Base-by-base conservation (phyloP, 2,113 vertebrate genomes). In the Anhinga anhinga region DNA sequence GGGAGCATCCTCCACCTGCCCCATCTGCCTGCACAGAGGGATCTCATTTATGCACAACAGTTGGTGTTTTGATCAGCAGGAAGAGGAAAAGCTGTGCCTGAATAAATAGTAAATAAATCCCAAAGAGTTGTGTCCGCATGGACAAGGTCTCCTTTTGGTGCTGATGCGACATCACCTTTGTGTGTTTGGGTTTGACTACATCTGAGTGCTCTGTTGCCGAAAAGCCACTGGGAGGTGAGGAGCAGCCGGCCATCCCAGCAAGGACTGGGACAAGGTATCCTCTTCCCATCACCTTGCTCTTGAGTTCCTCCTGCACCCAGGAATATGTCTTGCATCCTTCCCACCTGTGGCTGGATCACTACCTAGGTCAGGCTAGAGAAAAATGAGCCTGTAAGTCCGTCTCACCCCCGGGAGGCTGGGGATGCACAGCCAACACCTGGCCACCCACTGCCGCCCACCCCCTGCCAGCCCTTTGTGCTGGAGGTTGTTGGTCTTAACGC, bases 291-390 rank as follows among this genome's bases (percentile, higher is more conserved):
- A 0, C 15, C 13, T 32, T 58, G 7, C 20, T 30, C 66, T 56
- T 52, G 53, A 40, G 73, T 27, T 49, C 61, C 52, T 84, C 22
- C 15, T 12, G 2, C 13, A 5, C 42, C 27, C 49, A 85, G 52
- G 40, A 53, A 66, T 30, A 47, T 2, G 1, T 62, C 40, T 58
- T 4, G 1, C 40, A 70, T 22, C 27, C 52, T 63, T 61, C 47
- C 53, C 5, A 10, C 16, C 5, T 0, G 0, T 52, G 56, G 6
- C n/a, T 15, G 9, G 8, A 56, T 69, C 47, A 20, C 36, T 55
- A 8, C 67, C 58, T 6, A 30, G n/a, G 11, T 65, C 38, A 45
- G 25, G 21, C 42, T 45, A 29, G 44, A 82, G 40, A 25, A 82
- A 72, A 94, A 58, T 1, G 4, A 90, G 45, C 7, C 12, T 47